Conservation (phyloP, 2,797 vertebrate species). For the Tenualosa ilisha region DNA sequence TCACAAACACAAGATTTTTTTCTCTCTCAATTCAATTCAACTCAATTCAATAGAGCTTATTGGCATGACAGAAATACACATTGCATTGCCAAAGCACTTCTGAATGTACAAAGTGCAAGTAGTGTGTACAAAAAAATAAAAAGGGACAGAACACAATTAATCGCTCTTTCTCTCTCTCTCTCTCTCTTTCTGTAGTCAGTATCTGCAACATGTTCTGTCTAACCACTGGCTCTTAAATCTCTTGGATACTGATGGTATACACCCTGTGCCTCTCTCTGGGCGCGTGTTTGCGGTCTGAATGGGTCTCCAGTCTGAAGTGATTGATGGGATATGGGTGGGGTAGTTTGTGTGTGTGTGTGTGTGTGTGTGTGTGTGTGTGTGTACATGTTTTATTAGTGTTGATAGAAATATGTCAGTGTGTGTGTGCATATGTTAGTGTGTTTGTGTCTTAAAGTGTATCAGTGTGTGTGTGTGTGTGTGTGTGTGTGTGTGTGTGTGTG, state of each 20-base stretch:
- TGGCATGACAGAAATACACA: too few species aligned
- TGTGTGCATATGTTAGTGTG: conserved; percentile 1
- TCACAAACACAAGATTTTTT: neutral
- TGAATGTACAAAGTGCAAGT: too few species aligned
- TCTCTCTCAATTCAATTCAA: neutral
- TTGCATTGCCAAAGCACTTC: too few species aligned
- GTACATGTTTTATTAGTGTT: neutral
- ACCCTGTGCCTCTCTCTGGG: neutral
- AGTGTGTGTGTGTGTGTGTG: neutral
- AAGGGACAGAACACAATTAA: too few species aligned
- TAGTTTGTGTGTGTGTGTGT: neutral
- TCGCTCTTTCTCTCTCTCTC: neutral
- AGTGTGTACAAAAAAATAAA: too few species aligned
- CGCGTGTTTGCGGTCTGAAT: neutral
- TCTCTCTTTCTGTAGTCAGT: neutral
- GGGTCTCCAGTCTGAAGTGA: neutral
- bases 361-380: neutral
- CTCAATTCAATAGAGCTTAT: too few species aligned
- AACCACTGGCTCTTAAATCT: neutral
- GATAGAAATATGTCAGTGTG: neutral
- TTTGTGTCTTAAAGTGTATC: neutral
- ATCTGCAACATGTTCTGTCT: neutral
- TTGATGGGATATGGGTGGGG: neutral
- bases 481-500: neutral
- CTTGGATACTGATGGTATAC: neutral